Percentiles rank a stretch among this genome's conserved stretches.
Evolutionary conservation across 2,113 vertebrate species (phyloP).

Genomic region (Tragelaphus buxtoni): DNA sequence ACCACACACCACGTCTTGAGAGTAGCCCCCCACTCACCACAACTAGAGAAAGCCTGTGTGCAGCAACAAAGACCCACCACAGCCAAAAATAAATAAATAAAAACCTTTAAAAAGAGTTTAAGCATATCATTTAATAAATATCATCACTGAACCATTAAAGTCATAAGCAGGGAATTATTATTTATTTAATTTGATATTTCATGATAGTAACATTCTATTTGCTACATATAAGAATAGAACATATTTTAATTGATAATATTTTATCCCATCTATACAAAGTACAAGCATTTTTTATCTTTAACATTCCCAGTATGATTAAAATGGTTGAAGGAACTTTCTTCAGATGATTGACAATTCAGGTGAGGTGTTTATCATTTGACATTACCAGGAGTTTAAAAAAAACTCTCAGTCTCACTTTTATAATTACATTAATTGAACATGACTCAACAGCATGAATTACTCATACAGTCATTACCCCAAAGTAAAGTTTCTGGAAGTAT

Average conservation of each 20-base stretch:
- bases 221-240: neutral
- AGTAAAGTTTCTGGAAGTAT: neutral
- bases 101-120: neutral
- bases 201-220: neutral
- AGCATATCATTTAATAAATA: neutral
- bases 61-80: too few species aligned
- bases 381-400: neutral
- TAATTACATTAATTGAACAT: conserved; percentile 29
- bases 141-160: neutral
- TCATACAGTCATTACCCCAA: neutral
- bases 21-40: accelerated
- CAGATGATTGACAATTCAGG: conserved; percentile 7
- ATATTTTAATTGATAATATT: neutral
- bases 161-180: neutral
- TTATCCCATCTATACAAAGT: neutral
- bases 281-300: neutral
- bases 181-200: neutral
- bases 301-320: neutral
- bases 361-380: neutral
- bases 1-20: neutral
- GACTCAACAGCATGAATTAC: conserved; percentile 6
- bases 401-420: neutral
- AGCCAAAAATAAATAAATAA: neutral
- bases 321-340: neutral
- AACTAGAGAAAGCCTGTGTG: neutral